These are phyloP conservation scores for Teleogryllus oceanicus DNA, from an alignment of 2,888 invertebrate species.

Conservation along the genomic window DNA sequence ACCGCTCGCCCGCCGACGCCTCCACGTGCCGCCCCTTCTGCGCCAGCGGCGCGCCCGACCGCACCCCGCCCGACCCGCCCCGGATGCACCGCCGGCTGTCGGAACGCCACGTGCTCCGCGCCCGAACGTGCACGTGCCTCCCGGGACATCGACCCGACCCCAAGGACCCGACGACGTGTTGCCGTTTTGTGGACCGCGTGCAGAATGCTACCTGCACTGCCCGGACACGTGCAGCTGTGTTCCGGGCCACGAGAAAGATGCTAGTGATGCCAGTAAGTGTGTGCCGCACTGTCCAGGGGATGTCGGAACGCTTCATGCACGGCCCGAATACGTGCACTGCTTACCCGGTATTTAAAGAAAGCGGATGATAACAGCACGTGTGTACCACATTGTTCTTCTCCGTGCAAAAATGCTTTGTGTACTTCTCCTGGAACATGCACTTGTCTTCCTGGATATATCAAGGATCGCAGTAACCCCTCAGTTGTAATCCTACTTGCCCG, in stretches of 20 bases:
- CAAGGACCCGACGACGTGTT: slow-evolving; percentile 40
- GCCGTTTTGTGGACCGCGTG: slow-evolving; percentile 31
- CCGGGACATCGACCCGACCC: slow-evolving; percentile 39
- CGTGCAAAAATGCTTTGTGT: background rate
- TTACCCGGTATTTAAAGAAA: background rate
- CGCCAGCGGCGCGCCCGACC: background rate
- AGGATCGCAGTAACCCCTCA: background rate
- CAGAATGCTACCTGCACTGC: background rate
- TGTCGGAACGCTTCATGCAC: background rate
- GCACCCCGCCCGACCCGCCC: slow-evolving; percentile 21
- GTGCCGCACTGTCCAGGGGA: background rate
- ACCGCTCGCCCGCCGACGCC: slow-evolving; percentile 31
- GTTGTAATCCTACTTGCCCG: background rate
- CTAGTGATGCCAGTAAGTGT: background rate
- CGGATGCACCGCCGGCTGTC: slow-evolving; percentile 27
- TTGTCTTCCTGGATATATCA: slow-evolving; percentile 11
- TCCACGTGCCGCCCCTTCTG: slow-evolving; percentile 27
- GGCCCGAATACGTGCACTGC: slow-evolving; percentile 21
- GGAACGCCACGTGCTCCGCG: slow-evolving; percentile 35
- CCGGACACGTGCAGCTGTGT: slow-evolving; percentile 19
- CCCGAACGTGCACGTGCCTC: slow-evolving; percentile 39
- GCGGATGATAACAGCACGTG: background rate
- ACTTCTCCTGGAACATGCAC: slow-evolving; percentile 10
- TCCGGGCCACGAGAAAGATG: background rate
- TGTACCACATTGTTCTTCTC: background rate